phyloP scores from a whole-genome alignment of 2,113 vertebrate species.

The Girardinichthys multiradiatus region DNA sequence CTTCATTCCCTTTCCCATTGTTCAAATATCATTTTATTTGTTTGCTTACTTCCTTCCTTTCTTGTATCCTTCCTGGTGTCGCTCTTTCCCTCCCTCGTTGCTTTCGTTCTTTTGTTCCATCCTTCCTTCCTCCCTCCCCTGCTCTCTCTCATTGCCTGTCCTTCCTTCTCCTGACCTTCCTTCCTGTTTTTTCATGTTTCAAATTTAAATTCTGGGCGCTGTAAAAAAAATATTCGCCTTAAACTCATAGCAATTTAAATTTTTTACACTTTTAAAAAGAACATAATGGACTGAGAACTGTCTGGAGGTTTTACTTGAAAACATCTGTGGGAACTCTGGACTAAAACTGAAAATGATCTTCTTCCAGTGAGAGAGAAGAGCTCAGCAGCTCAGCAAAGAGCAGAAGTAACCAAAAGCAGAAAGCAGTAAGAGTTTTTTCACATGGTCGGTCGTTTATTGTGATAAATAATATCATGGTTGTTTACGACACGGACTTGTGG shows the following conservation, averaged over 20 bases:
- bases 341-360: constrained; percentile 44
- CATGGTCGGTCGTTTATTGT: background rate
- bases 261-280: too few relatives aligned
- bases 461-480: background rate
- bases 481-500: background rate
- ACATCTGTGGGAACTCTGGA: background rate
- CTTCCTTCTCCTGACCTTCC: too few relatives aligned
- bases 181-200: fast-evolving
- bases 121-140: too few relatives aligned
- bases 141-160: too few relatives aligned
- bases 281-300: too few relatives aligned
- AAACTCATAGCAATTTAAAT: too few relatives aligned
- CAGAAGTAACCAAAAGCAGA: constrained; percentile 3
- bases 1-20: background rate
- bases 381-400: background rate
- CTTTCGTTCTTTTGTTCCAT: too few relatives aligned
- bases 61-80: background rate
- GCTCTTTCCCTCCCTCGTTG: too few relatives aligned
- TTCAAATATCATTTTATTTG: background rate
- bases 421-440: constrained; percentile 20
- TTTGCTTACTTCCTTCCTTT: background rate
- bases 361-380: constrained; percentile 36
- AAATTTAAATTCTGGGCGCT: too few relatives aligned
- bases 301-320: background rate
- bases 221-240: too few relatives aligned